A percentile compares a stretch with the other conserved stretches of the same genome.
Evolutionary conservation across 2,797 vertebrate species (phyloP).

Genomic region (Sphenodon punctatus): DNA sequence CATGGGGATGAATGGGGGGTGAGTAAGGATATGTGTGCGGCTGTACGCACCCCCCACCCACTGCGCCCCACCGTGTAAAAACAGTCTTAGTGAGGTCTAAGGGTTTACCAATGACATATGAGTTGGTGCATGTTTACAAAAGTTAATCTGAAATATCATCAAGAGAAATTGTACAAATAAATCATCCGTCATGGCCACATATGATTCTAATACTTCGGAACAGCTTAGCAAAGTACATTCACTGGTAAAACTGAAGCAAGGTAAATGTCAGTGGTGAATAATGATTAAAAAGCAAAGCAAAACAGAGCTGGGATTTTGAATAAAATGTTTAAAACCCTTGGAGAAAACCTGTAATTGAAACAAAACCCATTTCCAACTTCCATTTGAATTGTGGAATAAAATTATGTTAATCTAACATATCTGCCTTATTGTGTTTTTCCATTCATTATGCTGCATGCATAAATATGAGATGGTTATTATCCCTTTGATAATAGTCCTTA

Average conservation of each 20-base stretch:
- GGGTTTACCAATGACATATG: background rate
- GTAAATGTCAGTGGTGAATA: conserved; percentile 37
- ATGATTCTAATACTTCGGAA: background rate
- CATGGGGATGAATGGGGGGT: too few species aligned
- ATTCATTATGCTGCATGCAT: conserved; percentile 67
- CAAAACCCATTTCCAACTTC: conserved; percentile 65
- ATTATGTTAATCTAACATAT: conserved; percentile 74
- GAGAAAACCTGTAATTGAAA: conserved; percentile 71
- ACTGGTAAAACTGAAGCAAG: conserved; percentile 5
- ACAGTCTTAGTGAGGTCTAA: too few species aligned
- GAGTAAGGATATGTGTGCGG: too few species aligned
- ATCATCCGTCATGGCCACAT: background rate
- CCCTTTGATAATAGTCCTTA: conserved; percentile 67
- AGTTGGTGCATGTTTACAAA: background rate
- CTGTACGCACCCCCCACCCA: too few species aligned
- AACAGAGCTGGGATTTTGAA: conserved; percentile 49
- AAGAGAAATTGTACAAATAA: conserved; percentile 4
- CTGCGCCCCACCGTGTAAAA: too few species aligned
- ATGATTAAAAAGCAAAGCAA: conserved; percentile 48
- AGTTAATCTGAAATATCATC: background rate
- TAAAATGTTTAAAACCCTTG: conserved; percentile 58
- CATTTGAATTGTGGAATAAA: conserved; percentile 72
- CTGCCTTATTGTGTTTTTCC: conserved; percentile 69
- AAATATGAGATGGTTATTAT: conserved; percentile 71
- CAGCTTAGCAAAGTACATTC: background rate